Conservation (phyloP, 2,888 invertebrate genomes). For the Cosmorhoe ocellata region DNA sequence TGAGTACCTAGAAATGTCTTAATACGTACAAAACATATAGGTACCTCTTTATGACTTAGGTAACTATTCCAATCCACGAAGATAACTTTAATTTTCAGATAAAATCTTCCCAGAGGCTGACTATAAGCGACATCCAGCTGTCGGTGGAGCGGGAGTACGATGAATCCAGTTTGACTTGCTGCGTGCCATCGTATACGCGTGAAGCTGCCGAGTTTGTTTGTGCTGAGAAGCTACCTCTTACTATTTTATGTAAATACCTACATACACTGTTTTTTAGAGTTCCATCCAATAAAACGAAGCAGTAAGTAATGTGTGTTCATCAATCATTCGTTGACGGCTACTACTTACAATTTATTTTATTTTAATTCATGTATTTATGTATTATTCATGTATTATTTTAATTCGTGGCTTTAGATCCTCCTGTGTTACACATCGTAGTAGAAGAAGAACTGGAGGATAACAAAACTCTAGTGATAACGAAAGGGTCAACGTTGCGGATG, state of each 20-base stretch:
- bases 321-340: too few relatives aligned
- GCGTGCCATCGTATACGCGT: conserved; percentile 57
- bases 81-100: conserved; percentile 51
- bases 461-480: conserved; percentile 55
- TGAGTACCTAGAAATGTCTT: too few relatives aligned
- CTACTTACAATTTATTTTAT: too few relatives aligned
- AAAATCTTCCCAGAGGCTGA: conserved; percentile 61
- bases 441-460: conserved; percentile 51
- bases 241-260: conserved; percentile 61
- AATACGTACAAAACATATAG: too few relatives aligned
- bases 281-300: too few relatives aligned
- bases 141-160: conserved; percentile 54
- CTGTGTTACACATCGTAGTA: conserved; percentile 56
- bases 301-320: too few relatives aligned
- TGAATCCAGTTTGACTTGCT: conserved; percentile 68
- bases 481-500: conserved; percentile 59
- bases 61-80: too few relatives aligned
- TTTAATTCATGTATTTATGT: too few relatives aligned
- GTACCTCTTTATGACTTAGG: too few relatives aligned
- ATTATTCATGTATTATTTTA: too few relatives aligned
- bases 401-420: conserved; percentile 55
- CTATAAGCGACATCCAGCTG: conserved; percentile 62
- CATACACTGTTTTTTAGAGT: too few relatives aligned
- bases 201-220: conserved; percentile 50
- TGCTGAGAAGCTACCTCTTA: conserved; percentile 59